Percentiles rank a stretch among this genome's conserved stretches.
phyloP scores from a whole-genome alignment of 2,888 invertebrate species.

The Leucoma salicis region DNA sequence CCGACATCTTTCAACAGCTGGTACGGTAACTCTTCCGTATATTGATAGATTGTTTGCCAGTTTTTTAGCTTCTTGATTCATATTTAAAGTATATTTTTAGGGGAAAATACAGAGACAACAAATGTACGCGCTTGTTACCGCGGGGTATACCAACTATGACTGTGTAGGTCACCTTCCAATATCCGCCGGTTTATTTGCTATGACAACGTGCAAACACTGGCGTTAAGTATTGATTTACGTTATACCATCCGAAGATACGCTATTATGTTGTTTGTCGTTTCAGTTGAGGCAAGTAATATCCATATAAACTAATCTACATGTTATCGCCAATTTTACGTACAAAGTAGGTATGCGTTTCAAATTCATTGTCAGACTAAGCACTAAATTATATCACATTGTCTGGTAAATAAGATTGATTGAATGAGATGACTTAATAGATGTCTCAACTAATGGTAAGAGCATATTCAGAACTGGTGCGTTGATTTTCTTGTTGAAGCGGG shows the following conservation, averaged over 20 bases:
- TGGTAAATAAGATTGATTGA: too few relatives aligned
- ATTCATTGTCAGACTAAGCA: too few relatives aligned
- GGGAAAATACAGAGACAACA: constrained; percentile 21
- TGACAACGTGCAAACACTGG: constrained; percentile 64
- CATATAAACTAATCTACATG: too few relatives aligned
- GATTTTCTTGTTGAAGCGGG: too few relatives aligned
- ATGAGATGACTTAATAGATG: too few relatives aligned
- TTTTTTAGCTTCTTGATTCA: constrained; percentile 64
- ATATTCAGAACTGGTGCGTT: too few relatives aligned
- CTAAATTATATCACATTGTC: too few relatives aligned
- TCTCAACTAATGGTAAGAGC: too few relatives aligned
- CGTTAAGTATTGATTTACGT: constrained; percentile 55
- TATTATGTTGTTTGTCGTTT: too few relatives aligned
- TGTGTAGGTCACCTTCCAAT: constrained; percentile 55
- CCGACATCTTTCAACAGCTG: constrained; percentile 73
- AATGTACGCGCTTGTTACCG: constrained; percentile 59
- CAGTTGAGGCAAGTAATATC: too few relatives aligned
- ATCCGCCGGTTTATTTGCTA: constrained; percentile 50
- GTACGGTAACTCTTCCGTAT: constrained; percentile 70
- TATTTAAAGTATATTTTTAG: constrained; percentile 24
- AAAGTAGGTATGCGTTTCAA: too few relatives aligned
- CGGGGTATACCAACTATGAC: constrained; percentile 50
- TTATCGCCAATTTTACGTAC: too few relatives aligned
- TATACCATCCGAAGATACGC: constrained; percentile 18
- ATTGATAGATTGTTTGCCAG: constrained; percentile 57